These are phyloP conservation scores for Phoebastria nigripes DNA, from an alignment of 2,797 vertebrate genomes.

Conservation along the genomic window DNA sequence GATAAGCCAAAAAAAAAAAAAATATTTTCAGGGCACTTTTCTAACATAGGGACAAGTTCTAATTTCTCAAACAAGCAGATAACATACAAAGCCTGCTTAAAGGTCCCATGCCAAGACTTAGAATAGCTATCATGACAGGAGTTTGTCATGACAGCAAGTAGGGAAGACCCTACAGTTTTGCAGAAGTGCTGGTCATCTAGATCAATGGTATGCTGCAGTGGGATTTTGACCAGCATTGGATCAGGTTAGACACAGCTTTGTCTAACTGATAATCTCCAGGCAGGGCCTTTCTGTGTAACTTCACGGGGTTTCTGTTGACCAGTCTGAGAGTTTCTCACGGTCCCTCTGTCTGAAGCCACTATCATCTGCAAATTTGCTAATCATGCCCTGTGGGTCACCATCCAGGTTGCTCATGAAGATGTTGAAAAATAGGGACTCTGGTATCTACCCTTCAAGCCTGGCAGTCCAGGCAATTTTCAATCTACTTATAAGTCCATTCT, in stretches of 20 bases:
- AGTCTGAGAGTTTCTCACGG: accelerated
- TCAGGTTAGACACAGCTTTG: background rate
- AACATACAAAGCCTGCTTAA: background rate
- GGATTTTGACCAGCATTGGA: background rate
- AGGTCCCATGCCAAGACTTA: background rate
- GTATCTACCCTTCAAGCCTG: background rate
- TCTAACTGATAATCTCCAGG: background rate
- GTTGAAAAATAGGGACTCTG: background rate
- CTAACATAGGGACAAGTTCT: background rate
- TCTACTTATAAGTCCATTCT: background rate
- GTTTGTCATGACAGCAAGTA: background rate
- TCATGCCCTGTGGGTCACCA: background rate
- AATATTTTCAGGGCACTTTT: background rate
- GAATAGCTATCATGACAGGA: background rate
- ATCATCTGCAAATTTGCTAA: background rate
- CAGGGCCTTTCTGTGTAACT: background rate
- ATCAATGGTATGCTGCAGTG: background rate
- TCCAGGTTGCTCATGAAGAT: background rate
- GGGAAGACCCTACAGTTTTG: background rate
- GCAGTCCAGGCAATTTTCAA: background rate
- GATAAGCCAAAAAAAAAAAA: background rate
- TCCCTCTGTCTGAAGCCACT: background rate
- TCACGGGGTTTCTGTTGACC: background rate
- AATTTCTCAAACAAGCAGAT: background rate
- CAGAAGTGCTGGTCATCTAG: background rate